These are phyloP conservation scores for Drosophila macrothrix DNA, from an alignment of 2,888 invertebrate genomes.

Conservation along the genomic window DNA sequence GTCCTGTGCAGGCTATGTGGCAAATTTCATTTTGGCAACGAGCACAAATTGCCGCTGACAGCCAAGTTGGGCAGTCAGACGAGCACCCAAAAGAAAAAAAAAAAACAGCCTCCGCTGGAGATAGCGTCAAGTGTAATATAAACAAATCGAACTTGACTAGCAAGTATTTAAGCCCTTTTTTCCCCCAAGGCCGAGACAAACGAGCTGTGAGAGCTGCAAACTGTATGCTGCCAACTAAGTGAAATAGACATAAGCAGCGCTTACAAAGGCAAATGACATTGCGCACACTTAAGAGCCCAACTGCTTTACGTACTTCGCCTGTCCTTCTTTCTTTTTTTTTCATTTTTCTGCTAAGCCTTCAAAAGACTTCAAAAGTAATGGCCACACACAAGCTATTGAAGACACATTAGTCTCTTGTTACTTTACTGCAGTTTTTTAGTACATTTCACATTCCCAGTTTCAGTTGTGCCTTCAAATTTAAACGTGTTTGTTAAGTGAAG, in stretches of 20 bases:
- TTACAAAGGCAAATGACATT: constrained; percentile 55
- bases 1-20: constrained; percentile 37
- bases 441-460: constrained; percentile 1
- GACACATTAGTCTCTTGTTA: constrained; percentile 22
- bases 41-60: constrained; percentile 59
- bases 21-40: constrained; percentile 49
- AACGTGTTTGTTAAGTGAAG: background rate
- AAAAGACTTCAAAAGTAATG: constrained; percentile 36
- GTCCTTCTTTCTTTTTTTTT: background rate
- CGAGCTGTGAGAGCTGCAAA: constrained; percentile 28
- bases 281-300: constrained; percentile 28
- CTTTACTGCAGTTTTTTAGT: background rate
- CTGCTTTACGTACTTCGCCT: constrained; percentile 22
- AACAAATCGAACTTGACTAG: constrained; percentile 77
- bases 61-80: constrained; percentile 14
- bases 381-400: constrained; percentile 14
- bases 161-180: constrained; percentile 79
- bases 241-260: constrained; percentile 64
- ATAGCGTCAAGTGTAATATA: constrained; percentile 74
- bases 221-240: constrained; percentile 37
- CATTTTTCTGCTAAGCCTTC: constrained; percentile 26
- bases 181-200: constrained; percentile 57
- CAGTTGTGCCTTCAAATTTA: background rate
- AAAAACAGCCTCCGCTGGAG: constrained; percentile 21
- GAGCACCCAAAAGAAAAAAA: background rate